Evolutionary conservation across 2,888 invertebrate species (phyloP), one percentile per base, ranked within the genome.

Genomic region (Seira sanloemensis): DNA sequence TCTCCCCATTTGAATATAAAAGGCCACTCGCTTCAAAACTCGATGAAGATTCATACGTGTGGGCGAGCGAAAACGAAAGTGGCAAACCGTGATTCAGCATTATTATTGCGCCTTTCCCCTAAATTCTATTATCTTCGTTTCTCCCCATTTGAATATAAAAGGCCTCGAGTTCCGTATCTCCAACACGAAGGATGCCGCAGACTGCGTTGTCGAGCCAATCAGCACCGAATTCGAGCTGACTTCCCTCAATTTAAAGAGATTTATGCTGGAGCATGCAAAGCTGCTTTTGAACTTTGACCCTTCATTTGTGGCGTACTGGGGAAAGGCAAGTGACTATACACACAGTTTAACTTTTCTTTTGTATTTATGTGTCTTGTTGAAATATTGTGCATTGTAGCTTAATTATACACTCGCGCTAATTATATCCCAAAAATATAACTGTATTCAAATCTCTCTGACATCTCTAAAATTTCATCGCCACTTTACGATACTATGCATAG

Each of bases 141-240:
- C n/a, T n/a, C n/a, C n/a, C n/a, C n/a, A n/a, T n/a, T n/a, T n/a
- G n/a, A n/a, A n/a, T n/a, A n/a, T n/a, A n/a, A n/a, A n/a, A 89
- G 89, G 89, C 19, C 72, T 89, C 24, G 89, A 89, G 76, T 89
- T 89, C 62, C 88, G 89, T 1, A 89, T 89, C 50, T 89, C 89
- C 2, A 89, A 88, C 67, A 85, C 77, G 9, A 87, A 88, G 77
- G 88, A 86, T 19, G 77, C 86, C 7, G 85, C 88, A 0, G 88
- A 89, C 84, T 89, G 89, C 72, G 84, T 89, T 19, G 89, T 89
- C 4, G 88, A 89, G 68, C 88, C 89, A n/a, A 89, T 89, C 71
- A 88, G 86, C 67, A 88, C 85, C 19, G 88, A 89, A 50, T 86
- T 86, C 67, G 88, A 89, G 67, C 69, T 86, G 72, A 88, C 88